A percentile compares a stretch with the other conserved stretches of the same genome.
Evolutionary conservation across 30 jellyfish, hydroid and myxozoan genomes (phyloP).

Genomic region (Catostylus mosaicus): DNA sequence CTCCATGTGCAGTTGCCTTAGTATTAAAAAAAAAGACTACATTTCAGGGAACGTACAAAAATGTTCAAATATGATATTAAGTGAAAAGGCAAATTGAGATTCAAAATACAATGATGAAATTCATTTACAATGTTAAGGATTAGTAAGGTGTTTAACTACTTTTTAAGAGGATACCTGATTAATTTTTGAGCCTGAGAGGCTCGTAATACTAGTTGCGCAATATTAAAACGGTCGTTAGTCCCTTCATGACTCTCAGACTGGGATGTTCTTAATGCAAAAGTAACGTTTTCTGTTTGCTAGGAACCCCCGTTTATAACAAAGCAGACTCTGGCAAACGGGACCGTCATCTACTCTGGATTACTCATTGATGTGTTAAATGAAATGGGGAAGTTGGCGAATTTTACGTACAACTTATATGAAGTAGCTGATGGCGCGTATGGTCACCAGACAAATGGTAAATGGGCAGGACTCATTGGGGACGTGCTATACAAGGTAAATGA

Average conservation of each 20-base stretch:
- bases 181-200: too few relatives aligned
- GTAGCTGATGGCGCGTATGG: constrained; percentile 47
- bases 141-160: too few relatives aligned
- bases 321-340: constrained; percentile 25
- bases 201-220: too few relatives aligned
- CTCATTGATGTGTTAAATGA: constrained; percentile 38
- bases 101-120: too few relatives aligned
- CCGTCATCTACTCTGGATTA: constrained; percentile 34
- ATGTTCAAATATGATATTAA: too few relatives aligned
- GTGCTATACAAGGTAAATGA: constrained; percentile 50
- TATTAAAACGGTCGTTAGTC: too few relatives aligned
- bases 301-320: constrained; percentile 25
- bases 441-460: constrained; percentile 25
- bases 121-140: too few relatives aligned
- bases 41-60: too few relatives aligned
- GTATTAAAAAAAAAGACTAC: too few relatives aligned
- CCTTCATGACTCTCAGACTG: not conserved
- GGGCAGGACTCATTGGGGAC: constrained; percentile 69
- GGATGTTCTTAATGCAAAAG: not conserved
- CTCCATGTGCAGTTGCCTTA: too few relatives aligned
- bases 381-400: constrained; percentile 33
- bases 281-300: not conserved
- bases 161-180: too few relatives aligned
- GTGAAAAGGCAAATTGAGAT: too few relatives aligned
- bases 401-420: constrained; percentile 40